Conservation (phyloP, 2,888 invertebrate genomes). For the Cosmopolites sordidus region DNA sequence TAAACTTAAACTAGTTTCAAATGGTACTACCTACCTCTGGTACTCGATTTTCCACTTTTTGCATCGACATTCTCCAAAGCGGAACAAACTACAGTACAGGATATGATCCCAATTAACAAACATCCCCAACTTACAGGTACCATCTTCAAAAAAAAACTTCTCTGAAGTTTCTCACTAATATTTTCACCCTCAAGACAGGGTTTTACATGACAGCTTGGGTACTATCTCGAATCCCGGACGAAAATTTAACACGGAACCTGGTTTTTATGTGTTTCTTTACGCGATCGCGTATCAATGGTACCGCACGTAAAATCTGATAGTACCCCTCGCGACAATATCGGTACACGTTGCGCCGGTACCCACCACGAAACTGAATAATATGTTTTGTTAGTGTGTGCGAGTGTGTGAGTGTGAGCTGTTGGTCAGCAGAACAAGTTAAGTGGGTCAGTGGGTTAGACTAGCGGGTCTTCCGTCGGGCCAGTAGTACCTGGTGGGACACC, state of each 20-base stretch:
- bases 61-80: constrained; percentile 14
- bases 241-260: neutral
- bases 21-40: constrained; percentile 20
- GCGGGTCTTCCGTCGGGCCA: constrained; percentile 28
- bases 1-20: too few relatives aligned
- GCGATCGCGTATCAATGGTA: neutral
- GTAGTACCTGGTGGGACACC: constrained; percentile 28
- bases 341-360: constrained; percentile 21
- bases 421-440: constrained; percentile 47
- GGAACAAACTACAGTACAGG: neutral
- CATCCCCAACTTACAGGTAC: neutral
- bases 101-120: neutral
- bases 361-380: constrained; percentile 25
- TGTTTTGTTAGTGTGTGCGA: constrained; percentile 10
- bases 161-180: neutral
- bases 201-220: neutral
- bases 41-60: constrained; percentile 22
- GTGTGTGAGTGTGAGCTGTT: constrained; percentile 41
- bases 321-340: constrained; percentile 15
- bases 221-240: neutral
- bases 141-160: neutral
- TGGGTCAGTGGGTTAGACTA: constrained; percentile 45
- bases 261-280: too few relatives aligned
- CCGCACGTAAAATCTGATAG: neutral
- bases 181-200: neutral